Evolutionary conservation across 2,113 vertebrate species (phyloP).

Genomic region (Paratilapia polleni): DNA sequence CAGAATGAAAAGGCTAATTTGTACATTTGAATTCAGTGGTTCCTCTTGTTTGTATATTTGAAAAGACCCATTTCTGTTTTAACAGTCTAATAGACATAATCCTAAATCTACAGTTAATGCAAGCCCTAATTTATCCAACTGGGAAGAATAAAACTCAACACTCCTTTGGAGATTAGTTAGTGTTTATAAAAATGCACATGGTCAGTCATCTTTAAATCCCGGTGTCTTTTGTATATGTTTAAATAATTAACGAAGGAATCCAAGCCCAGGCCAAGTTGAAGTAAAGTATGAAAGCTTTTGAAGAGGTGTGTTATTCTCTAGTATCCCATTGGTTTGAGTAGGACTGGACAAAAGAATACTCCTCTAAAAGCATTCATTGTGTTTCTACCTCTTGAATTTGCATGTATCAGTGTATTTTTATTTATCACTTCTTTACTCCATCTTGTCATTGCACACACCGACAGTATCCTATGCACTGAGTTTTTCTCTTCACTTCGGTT

Average conservation of each 20-base stretch:
- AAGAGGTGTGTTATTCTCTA: neutral
- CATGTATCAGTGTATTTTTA: neutral
- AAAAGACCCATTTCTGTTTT: neutral
- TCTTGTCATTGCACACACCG: neutral
- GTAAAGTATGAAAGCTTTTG: neutral
- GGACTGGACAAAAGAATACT: neutral
- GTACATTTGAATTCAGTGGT: neutral
- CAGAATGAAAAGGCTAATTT: neutral
- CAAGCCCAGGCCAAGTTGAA: neutral
- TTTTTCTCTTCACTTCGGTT: neutral
- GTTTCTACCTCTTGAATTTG: neutral
- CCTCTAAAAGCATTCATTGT: neutral
- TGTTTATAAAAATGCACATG: neutral
- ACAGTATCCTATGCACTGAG: neutral
- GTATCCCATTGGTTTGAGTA: neutral
- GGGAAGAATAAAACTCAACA: neutral
- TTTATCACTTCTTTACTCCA: neutral
- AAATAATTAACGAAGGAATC: neutral
- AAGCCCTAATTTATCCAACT: constrained; percentile 4
- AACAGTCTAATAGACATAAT: neutral
- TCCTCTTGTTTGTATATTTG: neutral
- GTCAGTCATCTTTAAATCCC: neutral
- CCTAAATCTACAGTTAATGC: neutral
- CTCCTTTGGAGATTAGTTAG: neutral
- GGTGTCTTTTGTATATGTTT: neutral